Base-by-base conservation (phyloP, 2,888 invertebrate genomes). In the Gasteruption jaculator region DNA sequence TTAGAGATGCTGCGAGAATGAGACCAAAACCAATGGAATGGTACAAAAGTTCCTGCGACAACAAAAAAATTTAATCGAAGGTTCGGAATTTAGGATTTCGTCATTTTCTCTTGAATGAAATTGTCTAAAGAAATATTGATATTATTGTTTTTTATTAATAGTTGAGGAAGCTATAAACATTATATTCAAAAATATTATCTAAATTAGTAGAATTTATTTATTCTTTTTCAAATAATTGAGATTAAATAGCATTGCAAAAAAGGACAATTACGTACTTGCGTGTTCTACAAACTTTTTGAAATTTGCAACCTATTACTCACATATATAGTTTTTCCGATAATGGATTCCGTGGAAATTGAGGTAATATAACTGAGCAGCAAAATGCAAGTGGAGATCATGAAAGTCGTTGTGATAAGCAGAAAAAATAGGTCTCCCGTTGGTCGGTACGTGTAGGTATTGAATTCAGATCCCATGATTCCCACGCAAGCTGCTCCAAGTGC, bases 341-440 rank as follows among this genome's bases (percentile, higher is more conserved):
- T 83, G 21, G 86, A 82, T n/a, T 88, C 84, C 0, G 90, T 86
- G 11, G 88, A 81, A 34, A 89, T 74, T 2, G 91, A 90, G 20
- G 83, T 73, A n/a, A 91, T 57, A 54, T 85, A 89, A 1, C 91
- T 79, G 4, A 83, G 60, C 26, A 91, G 69, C 27, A 91, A 66
- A 49, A 88, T 80, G 60, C 85, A 85, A 15, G 89, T 90, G 37
- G 85, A 84, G 46, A 91, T 81, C 64, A 91, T 76, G 63, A 87
- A 91, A 11, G 90, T 76, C 0, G 85, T 84, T 1, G 83, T 76
- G 64, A 87, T 83, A 42, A 90, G 69, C 19, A 87, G 73, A 68
- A 83, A 85, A 71, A 90, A 88, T 14, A 85, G 69, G 57, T 82
- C 81, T 0, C 79, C 75, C 16, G 75, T 73, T 21, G 74, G 70